A percentile compares a stretch with the other conserved stretches of the same genome.
These are phyloP conservation scores for Stenurella melanura DNA, from an alignment of 2,888 invertebrate species.

Conservation along the genomic window DNA sequence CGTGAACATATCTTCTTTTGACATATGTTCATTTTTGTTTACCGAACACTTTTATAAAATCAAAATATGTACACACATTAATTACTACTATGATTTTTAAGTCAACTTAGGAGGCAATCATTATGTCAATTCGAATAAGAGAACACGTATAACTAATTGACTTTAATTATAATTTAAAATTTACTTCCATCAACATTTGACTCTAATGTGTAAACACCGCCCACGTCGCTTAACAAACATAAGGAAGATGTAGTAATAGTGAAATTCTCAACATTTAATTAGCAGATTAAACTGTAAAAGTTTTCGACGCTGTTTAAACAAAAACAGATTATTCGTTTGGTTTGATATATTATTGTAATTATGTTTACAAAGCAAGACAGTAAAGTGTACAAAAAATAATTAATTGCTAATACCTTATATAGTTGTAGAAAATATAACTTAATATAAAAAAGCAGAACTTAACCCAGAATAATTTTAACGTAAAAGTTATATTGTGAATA, in stretches of 20 bases:
- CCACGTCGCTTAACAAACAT: neutral
- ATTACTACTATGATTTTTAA: neutral
- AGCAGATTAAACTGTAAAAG: neutral
- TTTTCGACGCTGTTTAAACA: neutral
- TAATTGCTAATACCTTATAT: neutral
- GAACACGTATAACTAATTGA: neutral
- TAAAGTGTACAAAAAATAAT: neutral
- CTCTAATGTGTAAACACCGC: constrained; percentile 4
- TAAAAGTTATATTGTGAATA: neutral
- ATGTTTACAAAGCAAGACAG: neutral
- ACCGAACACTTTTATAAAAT: neutral
- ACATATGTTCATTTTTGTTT: neutral
- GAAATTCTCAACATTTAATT: constrained; percentile 3
- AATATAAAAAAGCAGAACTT: neutral
- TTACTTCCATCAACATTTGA: constrained; percentile 4
- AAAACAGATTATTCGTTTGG: neutral
- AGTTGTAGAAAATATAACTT: neutral
- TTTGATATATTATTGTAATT: neutral
- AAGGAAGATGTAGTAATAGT: constrained; percentile 3
- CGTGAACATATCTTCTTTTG: neutral
- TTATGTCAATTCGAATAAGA: constrained; percentile 1
- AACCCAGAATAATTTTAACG: neutral
- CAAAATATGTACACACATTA: neutral
- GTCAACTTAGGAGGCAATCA: neutral
- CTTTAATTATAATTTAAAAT: constrained; percentile 4